A percentile compares a stretch with the other conserved stretches of the same genome.
Evolutionary conservation across 1,140 invertebrate genomes (phyloP).

Genomic region (Drosophila repleta): DNA sequence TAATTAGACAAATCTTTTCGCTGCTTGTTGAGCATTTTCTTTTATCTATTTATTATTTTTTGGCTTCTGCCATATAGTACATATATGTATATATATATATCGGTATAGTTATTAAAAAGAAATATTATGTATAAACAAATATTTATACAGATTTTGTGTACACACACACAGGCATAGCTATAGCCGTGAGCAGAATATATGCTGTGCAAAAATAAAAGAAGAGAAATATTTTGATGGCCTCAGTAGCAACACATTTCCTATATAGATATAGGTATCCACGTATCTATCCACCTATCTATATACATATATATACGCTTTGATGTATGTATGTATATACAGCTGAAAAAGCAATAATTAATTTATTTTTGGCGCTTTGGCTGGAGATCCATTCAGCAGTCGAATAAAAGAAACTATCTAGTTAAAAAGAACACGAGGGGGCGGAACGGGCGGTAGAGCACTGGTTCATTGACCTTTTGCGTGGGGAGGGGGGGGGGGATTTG

Average conservation of each 20-base stretch:
- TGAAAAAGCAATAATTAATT: slow-evolving; percentile 42
- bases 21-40: too few relatives aligned
- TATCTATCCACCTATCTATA: too few relatives aligned
- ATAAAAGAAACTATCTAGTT: slow-evolving; percentile 30
- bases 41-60: too few relatives aligned
- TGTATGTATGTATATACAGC: slow-evolving; percentile 26
- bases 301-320: neutral
- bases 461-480: slow-evolving; percentile 37
- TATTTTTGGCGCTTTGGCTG: slow-evolving; percentile 40
- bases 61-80: too few relatives aligned
- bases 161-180: neutral
- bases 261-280: slow-evolving; percentile 21
- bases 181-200: slow-evolving; percentile 15
- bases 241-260: slow-evolving; percentile 33
- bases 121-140: slow-evolving; percentile 36
- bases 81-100: neutral
- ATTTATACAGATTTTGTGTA: neutral
- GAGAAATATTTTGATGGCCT: slow-evolving; percentile 34
- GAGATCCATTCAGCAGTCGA: slow-evolving; percentile 16
- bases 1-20: too few relatives aligned
- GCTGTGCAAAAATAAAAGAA: slow-evolving; percentile 36
- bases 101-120: slow-evolving; percentile 60
- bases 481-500: slow-evolving; percentile 7
- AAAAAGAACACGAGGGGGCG: neutral
- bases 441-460: neutral